Base-by-base conservation (phyloP, 1,140 invertebrate species). In the Agrilus planipennis region DNA sequence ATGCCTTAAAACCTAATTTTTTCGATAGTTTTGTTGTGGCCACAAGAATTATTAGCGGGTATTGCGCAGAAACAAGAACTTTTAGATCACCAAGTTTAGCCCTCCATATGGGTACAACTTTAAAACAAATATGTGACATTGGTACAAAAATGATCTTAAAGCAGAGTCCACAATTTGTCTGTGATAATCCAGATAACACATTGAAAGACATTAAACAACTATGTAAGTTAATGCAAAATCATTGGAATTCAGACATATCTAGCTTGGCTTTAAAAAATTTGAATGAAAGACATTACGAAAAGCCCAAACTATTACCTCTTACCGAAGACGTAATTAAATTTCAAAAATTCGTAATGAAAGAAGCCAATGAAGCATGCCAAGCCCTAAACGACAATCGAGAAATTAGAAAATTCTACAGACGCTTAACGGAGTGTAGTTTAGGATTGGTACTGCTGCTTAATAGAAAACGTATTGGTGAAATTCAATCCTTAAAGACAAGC, bases 401-500 rank as follows among this genome's bases (percentile, higher is more conserved):
- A n/a, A n/a, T n/a, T n/a, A n/a, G n/a, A n/a, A n/a, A n/a, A n/a
- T n/a, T n/a, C n/a, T 25, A 25, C 22, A 25, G 22, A 25, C 10
- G 29, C 7, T 27, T 27, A 12, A 12, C 23, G 23, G 12, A 34
- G 20, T 9, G 15, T 18, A 34, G 16, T 7, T 18, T 52, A 9
- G 30, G 28, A 3, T 46, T 51, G 41, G 38, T 41, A 18, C 29
- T 53, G 9, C 11, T 53, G 3, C 49, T 41, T 19, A 51, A 53
- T 34, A 43, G 51, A 27, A 49, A 40, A 47, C 28, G 46, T 20
- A 49, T 53, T 23, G 51, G 46, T 17, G 51, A 51, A 39, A 49
- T 53, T 14, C 49, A 53, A 30, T 53, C 44, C 27, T 38, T 34
- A n/a, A 41, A 48, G 18, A 10, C 46, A 9, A 21, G 41, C 35